Percentiles rank a stretch among this genome's conserved stretches.
Evolutionary conservation across 2,113 vertebrate genomes (phyloP).

Genomic region (Apodemus sylvaticus): DNA sequence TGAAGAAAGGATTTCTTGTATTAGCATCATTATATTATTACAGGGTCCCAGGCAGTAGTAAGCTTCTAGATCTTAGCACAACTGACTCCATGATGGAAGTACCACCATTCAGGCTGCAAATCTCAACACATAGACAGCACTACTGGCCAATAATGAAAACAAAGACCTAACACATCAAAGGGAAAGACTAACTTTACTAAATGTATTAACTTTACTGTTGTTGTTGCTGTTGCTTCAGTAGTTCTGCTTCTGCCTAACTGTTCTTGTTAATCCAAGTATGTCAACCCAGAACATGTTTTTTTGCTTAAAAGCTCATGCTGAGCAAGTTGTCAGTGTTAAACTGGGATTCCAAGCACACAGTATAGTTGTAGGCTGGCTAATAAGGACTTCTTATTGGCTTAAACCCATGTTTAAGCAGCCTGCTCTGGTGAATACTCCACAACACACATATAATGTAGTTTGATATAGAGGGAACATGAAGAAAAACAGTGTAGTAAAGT

Average conservation of each 20-base stretch:
- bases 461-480: background rate
- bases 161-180: background rate
- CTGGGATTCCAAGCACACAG: background rate
- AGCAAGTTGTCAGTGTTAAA: background rate
- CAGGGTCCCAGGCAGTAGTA: background rate
- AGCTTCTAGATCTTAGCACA: background rate
- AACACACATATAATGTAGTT: background rate
- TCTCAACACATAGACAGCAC: background rate
- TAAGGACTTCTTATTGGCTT: background rate
- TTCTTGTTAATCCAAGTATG: background rate
- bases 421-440: background rate
- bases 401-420: background rate
- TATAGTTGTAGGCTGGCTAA: background rate
- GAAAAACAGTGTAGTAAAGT: background rate
- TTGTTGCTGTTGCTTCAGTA: background rate
- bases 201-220: background rate
- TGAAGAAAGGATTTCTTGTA: background rate
- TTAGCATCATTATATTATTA: background rate
- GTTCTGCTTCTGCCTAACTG: background rate
- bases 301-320: background rate
- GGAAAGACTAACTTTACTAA: background rate
- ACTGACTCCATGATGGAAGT: background rate
- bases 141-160: background rate
- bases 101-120: background rate
- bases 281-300: background rate